Evolutionary conservation across 2,113 vertebrate genomes (phyloP), one percentile per base, ranked within the genome.

Genomic region (Grantiella picta): DNA sequence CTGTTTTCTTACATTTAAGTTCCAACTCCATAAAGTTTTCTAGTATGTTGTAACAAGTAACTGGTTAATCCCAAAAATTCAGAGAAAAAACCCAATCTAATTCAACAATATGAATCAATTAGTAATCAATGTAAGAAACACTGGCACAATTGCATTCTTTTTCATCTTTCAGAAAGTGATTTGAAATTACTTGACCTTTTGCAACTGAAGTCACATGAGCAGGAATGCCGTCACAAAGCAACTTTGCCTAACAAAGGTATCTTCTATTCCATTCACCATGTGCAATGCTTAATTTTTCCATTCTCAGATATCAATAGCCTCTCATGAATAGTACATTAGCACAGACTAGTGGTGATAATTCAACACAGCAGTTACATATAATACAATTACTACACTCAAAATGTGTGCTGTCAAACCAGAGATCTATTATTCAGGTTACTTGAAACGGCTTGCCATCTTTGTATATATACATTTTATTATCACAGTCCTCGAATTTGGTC

Each of bases 261-360:
- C 72, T 72, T 53, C 42, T 83, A 14, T 17, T 64, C 29, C 10
- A 16, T 18, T 87, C 31, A 49, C 40, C 29, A 49, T 15, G 23
- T 52, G n/a, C 31, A 80, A 28, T 31, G 21, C 10, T 44, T 35
- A 5, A 4, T 54, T 57, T 92, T 86, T 71, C 65, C 27, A 16
- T 42, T 54, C 33, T 82, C 50, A 80, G 38, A 75, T 29, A 73
- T 42, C 38, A 80, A 61, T 31, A 78, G 66, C 13, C 7, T 42
- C 64, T 53, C 47, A 93, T 96, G 72, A 93, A 76, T 4, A 91
- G 79, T 75, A 82, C 84, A 61, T 64, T 56, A 94, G 96, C 96
- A 95, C 97, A 95, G 94, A 95, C 96, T 97, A 97, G 95, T 81
- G 97, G 95, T 61, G 47, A 75, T 23, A 92, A 82, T 47, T 77